Evolutionary conservation across 2,797 vertebrate genomes (phyloP).

Genomic region (Falco concolor): DNA sequence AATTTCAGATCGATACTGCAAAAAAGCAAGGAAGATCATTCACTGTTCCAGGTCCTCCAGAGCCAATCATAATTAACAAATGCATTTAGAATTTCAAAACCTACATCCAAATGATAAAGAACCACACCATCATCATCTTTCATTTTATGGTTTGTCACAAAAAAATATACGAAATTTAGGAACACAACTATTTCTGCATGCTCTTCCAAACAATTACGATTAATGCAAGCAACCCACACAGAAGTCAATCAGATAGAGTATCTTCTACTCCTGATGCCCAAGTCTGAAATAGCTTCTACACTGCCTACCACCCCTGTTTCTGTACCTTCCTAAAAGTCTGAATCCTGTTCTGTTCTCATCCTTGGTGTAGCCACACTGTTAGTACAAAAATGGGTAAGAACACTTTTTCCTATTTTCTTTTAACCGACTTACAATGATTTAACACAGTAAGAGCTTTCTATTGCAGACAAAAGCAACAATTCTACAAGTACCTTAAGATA

Average conservation of each 20-base stretch:
- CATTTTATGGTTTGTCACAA: neutral
- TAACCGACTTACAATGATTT: too few species aligned
- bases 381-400: rapidly evolving
- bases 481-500: neutral
- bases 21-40: neutral
- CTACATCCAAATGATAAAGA: neutral
- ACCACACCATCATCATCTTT: too few species aligned
- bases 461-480: neutral
- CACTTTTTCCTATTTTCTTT: rapidly evolving
- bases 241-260: neutral
- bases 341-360: neutral
- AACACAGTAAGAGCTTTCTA: rapidly evolving
- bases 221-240: neutral
- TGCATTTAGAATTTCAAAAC: neutral
- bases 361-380: rapidly evolving
- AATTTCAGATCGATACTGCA: neutral
- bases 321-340: neutral
- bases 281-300: too few species aligned
- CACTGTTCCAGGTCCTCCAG: too few species aligned
- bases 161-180: too few species aligned
- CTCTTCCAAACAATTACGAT: rapidly evolving
- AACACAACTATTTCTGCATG: rapidly evolving
- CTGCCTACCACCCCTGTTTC: rapidly evolving
- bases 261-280: neutral
- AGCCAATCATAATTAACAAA: neutral